Evolutionary conservation across 2,113 vertebrate genomes (phyloP).

Genomic region (Glaucidium brasilianum): DNA sequence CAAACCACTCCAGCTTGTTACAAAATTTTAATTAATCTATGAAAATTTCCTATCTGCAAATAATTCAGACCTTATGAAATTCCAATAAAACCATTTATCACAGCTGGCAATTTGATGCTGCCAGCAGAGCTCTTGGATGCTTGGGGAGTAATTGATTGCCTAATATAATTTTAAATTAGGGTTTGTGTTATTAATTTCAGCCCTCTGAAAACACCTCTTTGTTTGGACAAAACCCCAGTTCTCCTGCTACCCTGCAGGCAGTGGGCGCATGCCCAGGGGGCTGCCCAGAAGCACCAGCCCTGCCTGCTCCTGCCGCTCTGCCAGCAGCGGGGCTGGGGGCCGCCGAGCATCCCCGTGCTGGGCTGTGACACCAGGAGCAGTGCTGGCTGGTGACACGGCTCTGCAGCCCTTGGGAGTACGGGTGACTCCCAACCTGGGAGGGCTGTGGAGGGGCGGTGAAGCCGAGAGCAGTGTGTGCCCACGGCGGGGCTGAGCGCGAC

Average conservation of each 20-base stretch:
- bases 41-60: conserved; percentile 60
- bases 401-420: neutral
- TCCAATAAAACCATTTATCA: conserved; percentile 65
- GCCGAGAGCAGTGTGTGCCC: neutral
- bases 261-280: rapidly evolving
- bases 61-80: conserved; percentile 60
- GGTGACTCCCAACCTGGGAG: neutral
- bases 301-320: neutral
- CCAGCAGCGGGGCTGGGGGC: rapidly evolving
- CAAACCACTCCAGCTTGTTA: neutral
- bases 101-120: conserved; percentile 63
- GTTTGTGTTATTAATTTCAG: conserved; percentile 60
- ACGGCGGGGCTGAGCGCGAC: rapidly evolving
- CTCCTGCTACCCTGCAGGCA: neutral
- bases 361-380: neutral
- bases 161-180: conserved; percentile 70
- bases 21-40: conserved; percentile 65
- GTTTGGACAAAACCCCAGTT: neutral
- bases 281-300: neutral
- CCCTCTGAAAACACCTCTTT: conserved; percentile 32
- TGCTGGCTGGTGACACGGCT: neutral
- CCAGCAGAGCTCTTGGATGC: conserved; percentile 11
- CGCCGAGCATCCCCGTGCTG: rapidly evolving
- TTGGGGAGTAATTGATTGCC: conserved; percentile 60
- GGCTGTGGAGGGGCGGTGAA: neutral